phyloP scores from a whole-genome alignment of 2,797 vertebrate genomes.

The Mus minutoides region DNA sequence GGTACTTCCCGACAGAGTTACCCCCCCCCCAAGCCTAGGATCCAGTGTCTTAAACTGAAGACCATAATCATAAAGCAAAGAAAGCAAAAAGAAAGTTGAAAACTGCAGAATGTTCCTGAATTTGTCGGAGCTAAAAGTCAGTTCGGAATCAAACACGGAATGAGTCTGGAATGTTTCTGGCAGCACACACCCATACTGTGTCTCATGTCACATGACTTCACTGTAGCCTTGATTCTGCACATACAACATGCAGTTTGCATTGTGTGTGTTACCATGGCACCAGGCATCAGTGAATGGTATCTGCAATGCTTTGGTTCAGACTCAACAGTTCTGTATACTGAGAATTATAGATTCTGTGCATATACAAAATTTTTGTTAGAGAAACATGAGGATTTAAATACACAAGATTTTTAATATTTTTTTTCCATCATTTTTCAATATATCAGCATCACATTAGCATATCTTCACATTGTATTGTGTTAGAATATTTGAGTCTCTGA shows the following conservation, averaged over 20 bases:
- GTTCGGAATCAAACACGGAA: background rate
- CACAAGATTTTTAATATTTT: background rate
- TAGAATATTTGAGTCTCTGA: background rate
- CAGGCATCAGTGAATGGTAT: too few species aligned
- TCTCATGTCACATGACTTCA: too few species aligned
- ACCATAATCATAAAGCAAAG: background rate
- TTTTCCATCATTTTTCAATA: background rate
- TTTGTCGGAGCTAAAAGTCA: background rate
- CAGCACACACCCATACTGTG: background rate
- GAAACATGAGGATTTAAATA: background rate
- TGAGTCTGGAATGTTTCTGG: background rate
- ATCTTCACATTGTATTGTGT: background rate
- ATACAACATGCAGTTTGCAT: background rate
- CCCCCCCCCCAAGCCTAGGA: background rate
- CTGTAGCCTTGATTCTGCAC: background rate
- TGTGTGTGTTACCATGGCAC: too few species aligned
- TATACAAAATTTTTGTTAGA: background rate
- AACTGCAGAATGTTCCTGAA: background rate
- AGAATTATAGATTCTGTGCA: too few species aligned
- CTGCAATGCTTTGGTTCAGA: background rate
- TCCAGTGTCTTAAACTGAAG: background rate
- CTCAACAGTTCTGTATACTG: background rate
- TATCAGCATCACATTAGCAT: background rate
- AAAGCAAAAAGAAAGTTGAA: background rate
- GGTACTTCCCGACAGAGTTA: background rate